These are phyloP conservation scores for Pelecanus crispus DNA, from an alignment of 2,113 vertebrate genomes.

Conservation along the genomic window DNA sequence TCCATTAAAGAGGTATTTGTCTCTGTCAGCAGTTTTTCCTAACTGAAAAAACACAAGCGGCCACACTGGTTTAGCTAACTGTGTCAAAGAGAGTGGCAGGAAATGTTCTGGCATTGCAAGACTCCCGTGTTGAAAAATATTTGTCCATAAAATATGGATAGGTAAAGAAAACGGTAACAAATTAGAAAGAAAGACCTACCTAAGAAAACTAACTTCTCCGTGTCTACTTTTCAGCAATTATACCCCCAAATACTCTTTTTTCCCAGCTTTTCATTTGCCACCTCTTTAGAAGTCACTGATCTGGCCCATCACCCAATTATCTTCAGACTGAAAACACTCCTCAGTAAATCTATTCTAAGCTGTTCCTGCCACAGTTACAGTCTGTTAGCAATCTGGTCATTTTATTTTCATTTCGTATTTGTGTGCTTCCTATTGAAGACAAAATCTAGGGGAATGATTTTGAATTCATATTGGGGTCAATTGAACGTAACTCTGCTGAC, in stretches of 20 bases:
- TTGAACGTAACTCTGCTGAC: neutral
- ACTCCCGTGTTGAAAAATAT: neutral
- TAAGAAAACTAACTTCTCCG: neutral
- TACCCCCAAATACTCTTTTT: neutral
- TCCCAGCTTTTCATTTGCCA: neutral
- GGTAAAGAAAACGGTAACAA: neutral
- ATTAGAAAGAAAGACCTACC: neutral
- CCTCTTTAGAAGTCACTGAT: neutral
- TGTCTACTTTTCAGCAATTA: neutral
- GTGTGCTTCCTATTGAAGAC: neutral
- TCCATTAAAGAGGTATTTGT: neutral
- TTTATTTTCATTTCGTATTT: neutral
- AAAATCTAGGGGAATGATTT: neutral
- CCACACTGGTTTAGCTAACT: neutral
- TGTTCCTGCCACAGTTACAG: neutral
- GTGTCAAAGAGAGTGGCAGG: neutral
- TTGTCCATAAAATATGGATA: neutral
- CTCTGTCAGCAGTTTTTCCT: neutral
- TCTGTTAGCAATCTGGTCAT: neutral
- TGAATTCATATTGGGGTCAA: neutral
- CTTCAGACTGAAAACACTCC: neutral
- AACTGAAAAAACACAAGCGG: neutral
- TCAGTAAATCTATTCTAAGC: neutral
- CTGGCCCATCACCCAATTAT: neutral
- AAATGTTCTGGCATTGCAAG: neutral